phyloP scores from a whole-genome alignment of 2,797 vertebrate species.

The Muscicapa striata region DNA sequence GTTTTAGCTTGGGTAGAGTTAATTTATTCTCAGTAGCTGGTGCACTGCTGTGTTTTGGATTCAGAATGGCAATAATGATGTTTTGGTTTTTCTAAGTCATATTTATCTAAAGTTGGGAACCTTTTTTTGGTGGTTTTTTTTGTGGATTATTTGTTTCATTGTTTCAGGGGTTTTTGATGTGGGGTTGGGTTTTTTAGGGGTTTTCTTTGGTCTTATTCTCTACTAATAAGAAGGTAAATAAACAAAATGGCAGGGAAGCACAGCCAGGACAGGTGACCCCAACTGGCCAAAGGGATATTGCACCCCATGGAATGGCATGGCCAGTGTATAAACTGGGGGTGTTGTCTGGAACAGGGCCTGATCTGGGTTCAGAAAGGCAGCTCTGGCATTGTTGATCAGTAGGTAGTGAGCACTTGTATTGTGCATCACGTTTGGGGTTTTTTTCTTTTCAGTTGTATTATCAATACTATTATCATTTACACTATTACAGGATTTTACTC shows the following conservation, averaged over 20 bases:
- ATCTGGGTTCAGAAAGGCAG: not conserved
- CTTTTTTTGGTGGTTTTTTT: too few relatives aligned
- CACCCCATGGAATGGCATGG: not conserved
- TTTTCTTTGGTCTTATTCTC: not conserved
- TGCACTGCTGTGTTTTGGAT: not conserved
- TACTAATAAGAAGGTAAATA: not conserved
- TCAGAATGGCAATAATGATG: not conserved
- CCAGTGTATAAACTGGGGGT: not conserved
- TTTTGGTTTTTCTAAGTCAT: too few relatives aligned
- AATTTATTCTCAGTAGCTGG: too few relatives aligned
- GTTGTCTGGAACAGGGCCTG: not conserved
- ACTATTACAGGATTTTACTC: too few relatives aligned
- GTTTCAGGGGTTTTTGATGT: not conserved
- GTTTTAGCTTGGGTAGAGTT: too few relatives aligned
- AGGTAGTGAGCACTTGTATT: not conserved
- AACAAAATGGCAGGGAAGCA: not conserved
- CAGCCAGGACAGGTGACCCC: too few relatives aligned
- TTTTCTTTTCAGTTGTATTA: too few relatives aligned
- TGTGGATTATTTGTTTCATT: too few relatives aligned
- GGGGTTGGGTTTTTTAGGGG: too few relatives aligned
- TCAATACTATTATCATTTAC: too few relatives aligned
- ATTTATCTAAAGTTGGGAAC: too few relatives aligned
- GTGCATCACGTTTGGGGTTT: not conserved
- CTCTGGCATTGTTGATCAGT: not conserved
- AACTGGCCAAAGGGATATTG: not conserved